Percentiles rank a stretch among this genome's conserved stretches.
These are phyloP conservation scores for Trididemnum clinides DNA, from an alignment of 23 tunicate species.

Conservation along the genomic window DNA sequence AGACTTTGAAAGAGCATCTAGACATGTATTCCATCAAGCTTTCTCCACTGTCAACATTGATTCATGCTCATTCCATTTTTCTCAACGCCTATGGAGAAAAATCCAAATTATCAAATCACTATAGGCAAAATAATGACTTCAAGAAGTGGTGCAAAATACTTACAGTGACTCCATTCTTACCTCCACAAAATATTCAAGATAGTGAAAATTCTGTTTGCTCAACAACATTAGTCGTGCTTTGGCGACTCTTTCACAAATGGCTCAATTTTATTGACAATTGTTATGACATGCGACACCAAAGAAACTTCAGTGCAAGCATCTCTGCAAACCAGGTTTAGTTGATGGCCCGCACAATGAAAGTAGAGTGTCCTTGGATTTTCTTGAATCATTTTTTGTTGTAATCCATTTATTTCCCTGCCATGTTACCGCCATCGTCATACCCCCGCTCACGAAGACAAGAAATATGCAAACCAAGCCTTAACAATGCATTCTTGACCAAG, in stretches of 20 bases:
- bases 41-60: background rate
- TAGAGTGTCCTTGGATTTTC: too few relatives aligned
- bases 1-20: background rate
- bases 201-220: background rate
- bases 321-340: too few relatives aligned
- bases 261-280: background rate
- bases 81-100: slow-evolving; percentile 8
- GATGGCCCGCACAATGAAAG: too few relatives aligned
- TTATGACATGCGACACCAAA: too few relatives aligned
- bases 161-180: background rate
- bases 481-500: too few relatives aligned
- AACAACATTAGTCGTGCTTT: background rate
- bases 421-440: too few relatives aligned
- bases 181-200: slow-evolving; percentile 5
- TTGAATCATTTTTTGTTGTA: too few relatives aligned
- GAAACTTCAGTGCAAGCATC: too few relatives aligned
- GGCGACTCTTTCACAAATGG: background rate
- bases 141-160: slow-evolving; percentile 12
- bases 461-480: too few relatives aligned
- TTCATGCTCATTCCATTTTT: slow-evolving; percentile 1
- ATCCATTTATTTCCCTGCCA: too few relatives aligned
- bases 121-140: background rate
- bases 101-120: slow-evolving; percentile 14
- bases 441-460: too few relatives aligned
- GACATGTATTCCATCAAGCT: background rate